Conservation (phyloP, 2,888 invertebrate species). For the Synanthedon formicaeformis region DNA sequence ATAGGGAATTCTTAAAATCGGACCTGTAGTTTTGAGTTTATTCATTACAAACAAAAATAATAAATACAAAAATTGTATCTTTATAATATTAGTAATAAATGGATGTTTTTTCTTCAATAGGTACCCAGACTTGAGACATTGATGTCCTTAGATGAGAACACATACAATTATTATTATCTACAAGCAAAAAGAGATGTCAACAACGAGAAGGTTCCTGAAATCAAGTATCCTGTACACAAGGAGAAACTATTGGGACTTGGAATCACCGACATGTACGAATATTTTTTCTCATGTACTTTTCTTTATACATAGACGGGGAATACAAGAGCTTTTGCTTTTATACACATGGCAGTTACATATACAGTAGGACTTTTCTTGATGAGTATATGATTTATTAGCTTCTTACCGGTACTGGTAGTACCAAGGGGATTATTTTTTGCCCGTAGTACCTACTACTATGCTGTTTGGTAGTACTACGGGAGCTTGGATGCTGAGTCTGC, state of each 20-base stretch:
- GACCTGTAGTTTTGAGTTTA: too few species aligned
- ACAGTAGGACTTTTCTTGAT: not conserved
- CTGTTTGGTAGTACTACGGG: too few species aligned
- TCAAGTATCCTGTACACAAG: slow-evolving; percentile 81
- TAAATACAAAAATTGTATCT: too few species aligned
- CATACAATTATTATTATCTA: slow-evolving; percentile 88
- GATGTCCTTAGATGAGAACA: slow-evolving; percentile 76
- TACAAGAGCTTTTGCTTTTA: not conserved
- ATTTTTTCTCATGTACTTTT: slow-evolving; percentile 3
- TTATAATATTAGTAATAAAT: not conserved
- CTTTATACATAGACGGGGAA: not conserved
- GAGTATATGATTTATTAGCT: too few species aligned
- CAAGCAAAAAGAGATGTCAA: slow-evolving; percentile 87
- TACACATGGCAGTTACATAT: not conserved
- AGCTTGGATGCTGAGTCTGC: too few species aligned
- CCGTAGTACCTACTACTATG: too few species aligned
- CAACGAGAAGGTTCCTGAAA: slow-evolving; percentile 82
- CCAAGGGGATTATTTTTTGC: too few species aligned
- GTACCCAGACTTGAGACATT: slow-evolving; percentile 73
- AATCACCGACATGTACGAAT: slow-evolving; percentile 84
- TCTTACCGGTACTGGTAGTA: too few species aligned
- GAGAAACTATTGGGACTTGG: slow-evolving; percentile 85
- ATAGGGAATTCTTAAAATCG: too few species aligned
- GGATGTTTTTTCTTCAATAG: slow-evolving; percentile 17
- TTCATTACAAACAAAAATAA: too few species aligned